phyloP scores from a whole-genome alignment of 1,140 invertebrate species.

The Globodera ellingtonae region DNA sequence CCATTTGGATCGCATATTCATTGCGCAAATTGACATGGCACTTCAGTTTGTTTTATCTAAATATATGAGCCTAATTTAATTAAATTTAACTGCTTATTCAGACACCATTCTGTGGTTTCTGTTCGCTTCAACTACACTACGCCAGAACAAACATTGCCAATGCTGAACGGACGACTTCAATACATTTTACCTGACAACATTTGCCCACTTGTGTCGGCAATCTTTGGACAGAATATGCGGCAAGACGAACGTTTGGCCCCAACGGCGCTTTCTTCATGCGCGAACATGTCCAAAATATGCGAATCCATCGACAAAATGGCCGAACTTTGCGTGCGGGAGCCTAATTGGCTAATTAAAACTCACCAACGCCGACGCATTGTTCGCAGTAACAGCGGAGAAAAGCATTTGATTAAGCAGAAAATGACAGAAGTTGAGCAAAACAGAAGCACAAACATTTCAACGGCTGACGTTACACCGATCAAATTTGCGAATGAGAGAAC shows the following conservation, averaged over 20 bases:
- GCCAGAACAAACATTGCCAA: constrained; percentile 45
- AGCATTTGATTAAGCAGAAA: background rate
- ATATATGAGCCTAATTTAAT: background rate
- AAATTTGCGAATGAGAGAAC: background rate
- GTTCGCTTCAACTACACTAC: constrained; percentile 56
- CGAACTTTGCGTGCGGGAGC: constrained; percentile 37
- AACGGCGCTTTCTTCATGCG: constrained; percentile 35
- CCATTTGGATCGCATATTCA: constrained; percentile 53
- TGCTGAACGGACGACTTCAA: constrained; percentile 52
- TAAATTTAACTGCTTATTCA: constrained; percentile 31
- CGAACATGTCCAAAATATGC: constrained; percentile 31
- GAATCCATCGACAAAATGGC: constrained; percentile 42
- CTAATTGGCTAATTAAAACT: constrained; percentile 37
- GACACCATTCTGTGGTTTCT: constrained; percentile 57
- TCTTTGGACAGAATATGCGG: constrained; percentile 50
- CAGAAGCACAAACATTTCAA: background rate
- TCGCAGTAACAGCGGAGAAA: background rate
- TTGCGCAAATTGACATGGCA: constrained; percentile 56
- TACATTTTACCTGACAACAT: constrained; percentile 62
- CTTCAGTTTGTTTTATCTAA: constrained; percentile 52
- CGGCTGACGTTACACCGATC: background rate
- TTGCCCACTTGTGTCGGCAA: constrained; percentile 48
- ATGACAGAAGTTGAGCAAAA: constrained; percentile 11
- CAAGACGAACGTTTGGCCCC: constrained; percentile 41
- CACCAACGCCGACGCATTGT: constrained; percentile 15